phyloP scores from a whole-genome alignment of 2,888 invertebrate species.

The Ormyrus thymus region DNA sequence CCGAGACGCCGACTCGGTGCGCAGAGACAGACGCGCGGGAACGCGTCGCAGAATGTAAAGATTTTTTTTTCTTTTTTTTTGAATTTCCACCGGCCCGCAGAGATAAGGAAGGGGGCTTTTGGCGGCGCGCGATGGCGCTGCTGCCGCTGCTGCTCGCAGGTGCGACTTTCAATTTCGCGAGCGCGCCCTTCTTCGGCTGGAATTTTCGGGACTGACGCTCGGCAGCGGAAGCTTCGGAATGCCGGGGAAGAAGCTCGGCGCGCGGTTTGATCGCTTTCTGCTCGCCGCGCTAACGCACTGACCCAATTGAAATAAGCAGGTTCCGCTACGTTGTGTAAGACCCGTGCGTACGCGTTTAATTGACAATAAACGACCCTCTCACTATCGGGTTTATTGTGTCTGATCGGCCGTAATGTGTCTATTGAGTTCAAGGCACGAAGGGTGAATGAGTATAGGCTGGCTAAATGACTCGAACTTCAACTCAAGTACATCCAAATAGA shows the following conservation, averaged over 20 bases:
- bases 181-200: not conserved
- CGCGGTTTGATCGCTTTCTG: constrained; percentile 3
- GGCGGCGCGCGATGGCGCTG: constrained; percentile 43
- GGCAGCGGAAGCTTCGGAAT: too few relatives aligned
- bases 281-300: constrained; percentile 11
- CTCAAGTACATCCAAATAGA: constrained; percentile 1
- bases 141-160: constrained; percentile 29
- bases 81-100: constrained; percentile 12
- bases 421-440: constrained; percentile 65
- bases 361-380: constrained; percentile 55
- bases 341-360: constrained; percentile 58
- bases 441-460: constrained; percentile 38
- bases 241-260: too few relatives aligned
- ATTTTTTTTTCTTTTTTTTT: constrained; percentile 26
- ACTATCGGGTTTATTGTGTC: constrained; percentile 63
- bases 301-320: constrained; percentile 51
- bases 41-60: constrained; percentile 13
- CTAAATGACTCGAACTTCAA: not conserved
- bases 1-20: not conserved
- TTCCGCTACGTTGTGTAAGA: constrained; percentile 36
- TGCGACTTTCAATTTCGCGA: constrained; percentile 48
- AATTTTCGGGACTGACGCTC: too few relatives aligned
- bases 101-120: constrained; percentile 36
- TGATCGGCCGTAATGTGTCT: constrained; percentile 62
- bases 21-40: not conserved